phyloP scores from a whole-genome alignment of 1,140 invertebrate genomes.

The Drosophila busckii region DNA sequence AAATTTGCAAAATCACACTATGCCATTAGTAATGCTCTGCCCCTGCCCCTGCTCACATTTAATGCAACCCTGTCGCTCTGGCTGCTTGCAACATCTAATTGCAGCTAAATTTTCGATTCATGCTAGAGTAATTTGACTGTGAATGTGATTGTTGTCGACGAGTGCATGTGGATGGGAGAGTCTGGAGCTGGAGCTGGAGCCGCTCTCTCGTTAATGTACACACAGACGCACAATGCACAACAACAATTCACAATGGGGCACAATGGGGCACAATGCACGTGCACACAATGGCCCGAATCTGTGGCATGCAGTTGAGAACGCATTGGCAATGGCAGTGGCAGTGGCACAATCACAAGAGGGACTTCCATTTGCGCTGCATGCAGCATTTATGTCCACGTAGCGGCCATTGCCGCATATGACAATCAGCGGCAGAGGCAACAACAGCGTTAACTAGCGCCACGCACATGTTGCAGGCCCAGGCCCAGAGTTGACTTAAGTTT shows the following conservation, averaged over 20 bases:
- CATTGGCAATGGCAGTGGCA: slow-evolving; percentile 2
- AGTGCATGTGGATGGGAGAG: not conserved
- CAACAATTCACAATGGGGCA: slow-evolving; percentile 37
- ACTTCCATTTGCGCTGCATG: slow-evolving; percentile 24
- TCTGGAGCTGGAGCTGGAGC: too few species aligned
- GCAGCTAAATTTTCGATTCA: too few species aligned
- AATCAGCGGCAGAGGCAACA: slow-evolving; percentile 53
- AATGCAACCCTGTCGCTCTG: too few species aligned
- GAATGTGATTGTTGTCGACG: slow-evolving; percentile 14
- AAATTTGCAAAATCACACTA: too few species aligned
- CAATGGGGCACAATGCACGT: too few species aligned
- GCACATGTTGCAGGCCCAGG: slow-evolving; percentile 1
- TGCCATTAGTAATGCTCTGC: too few species aligned
- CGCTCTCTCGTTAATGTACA: slow-evolving; percentile 53
- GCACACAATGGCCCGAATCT: slow-evolving; percentile 33
- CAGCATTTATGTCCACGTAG: slow-evolving; percentile 57
- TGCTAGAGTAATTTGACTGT: not conserved
- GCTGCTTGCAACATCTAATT: too few species aligned
- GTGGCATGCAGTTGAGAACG: slow-evolving; percentile 30
- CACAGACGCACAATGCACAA: slow-evolving; percentile 50
- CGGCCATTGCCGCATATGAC: slow-evolving; percentile 55
- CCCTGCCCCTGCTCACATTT: too few species aligned
- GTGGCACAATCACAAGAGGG: slow-evolving; percentile 52
- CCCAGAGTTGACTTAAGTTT: not conserved
- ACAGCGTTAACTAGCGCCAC: slow-evolving; percentile 55